These are phyloP conservation scores for Conopomorpha cramerella DNA, from an alignment of 1,140 invertebrate genomes.

Conservation along the genomic window DNA sequence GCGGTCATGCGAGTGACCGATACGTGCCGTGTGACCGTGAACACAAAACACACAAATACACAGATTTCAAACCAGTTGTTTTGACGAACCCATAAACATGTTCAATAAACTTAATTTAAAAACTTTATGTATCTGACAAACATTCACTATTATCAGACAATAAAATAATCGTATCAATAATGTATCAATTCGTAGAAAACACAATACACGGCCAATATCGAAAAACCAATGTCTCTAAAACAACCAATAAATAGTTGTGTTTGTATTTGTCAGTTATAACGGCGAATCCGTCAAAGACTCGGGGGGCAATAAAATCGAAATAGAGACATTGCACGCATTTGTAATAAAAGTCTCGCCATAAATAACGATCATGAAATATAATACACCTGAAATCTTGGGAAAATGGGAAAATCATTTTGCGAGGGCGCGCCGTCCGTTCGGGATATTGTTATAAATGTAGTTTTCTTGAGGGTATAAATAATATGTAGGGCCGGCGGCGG, in stretches of 20 bases:
- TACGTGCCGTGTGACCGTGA: too few species aligned
- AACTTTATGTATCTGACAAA: too few species aligned
- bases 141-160: too few species aligned
- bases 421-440: constrained; percentile 51
- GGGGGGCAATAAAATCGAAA: constrained; percentile 45
- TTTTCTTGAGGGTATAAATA: constrained; percentile 51
- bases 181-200: constrained; percentile 7
- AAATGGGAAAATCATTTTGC: constrained; percentile 59
- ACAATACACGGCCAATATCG: constrained; percentile 15
- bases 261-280: constrained; percentile 33
- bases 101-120: too few species aligned
- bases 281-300: constrained; percentile 47
- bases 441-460: constrained; percentile 60
- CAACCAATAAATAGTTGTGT: constrained; percentile 18
- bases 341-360: constrained; percentile 58
- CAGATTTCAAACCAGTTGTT: too few species aligned
- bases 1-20: too few species aligned
- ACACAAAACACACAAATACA: too few species aligned
- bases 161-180: too few species aligned
- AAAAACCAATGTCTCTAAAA: constrained; percentile 3
- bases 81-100: too few species aligned
- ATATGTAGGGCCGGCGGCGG: constrained; percentile 41
- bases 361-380: constrained; percentile 60
- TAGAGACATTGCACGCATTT: constrained; percentile 58
- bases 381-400: constrained; percentile 57